These are phyloP conservation scores for Eledona agricola DNA, from an alignment of 2,888 invertebrate genomes.

Conservation along the genomic window DNA sequence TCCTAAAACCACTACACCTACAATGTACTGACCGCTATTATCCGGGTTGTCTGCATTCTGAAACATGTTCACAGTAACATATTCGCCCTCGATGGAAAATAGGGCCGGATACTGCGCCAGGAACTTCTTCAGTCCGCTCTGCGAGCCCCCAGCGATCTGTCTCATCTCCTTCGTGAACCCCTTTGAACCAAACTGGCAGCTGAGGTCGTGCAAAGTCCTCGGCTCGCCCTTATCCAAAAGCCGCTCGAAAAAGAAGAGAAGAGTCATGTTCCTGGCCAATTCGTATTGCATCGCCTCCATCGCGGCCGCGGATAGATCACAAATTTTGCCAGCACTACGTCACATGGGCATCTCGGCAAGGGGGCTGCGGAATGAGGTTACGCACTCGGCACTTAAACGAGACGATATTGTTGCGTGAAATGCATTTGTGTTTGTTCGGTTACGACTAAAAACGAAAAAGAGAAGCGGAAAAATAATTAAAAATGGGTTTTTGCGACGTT, in stretches of 20 bases:
- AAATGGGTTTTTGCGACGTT: conserved; percentile 46
- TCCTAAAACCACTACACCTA: neutral
- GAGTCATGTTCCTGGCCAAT: conserved; percentile 91
- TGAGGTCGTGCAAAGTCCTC: conserved; percentile 95
- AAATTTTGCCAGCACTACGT: neutral
- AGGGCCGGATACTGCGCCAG: conserved; percentile 95
- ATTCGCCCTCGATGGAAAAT: conserved; percentile 94
- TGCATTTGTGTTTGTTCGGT: conserved; percentile 2
- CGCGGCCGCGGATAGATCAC: conserved; percentile 7
- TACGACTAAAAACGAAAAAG: conserved; percentile 39
- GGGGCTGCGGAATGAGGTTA: conserved; percentile 7
- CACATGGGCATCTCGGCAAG: neutral
- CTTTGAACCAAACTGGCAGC: conserved; percentile 99
- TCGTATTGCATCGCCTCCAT: conserved; percentile 97
- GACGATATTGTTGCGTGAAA: conserved; percentile 5
- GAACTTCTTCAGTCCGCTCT: conserved; percentile 96
- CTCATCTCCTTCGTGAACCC: conserved; percentile 99
- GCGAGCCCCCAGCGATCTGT: conserved; percentile 93
- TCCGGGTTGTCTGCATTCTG: conserved; percentile 72
- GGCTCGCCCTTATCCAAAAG: conserved; percentile 96
- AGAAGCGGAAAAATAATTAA: conserved; percentile 41
- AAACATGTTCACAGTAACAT: conserved; percentile 85
- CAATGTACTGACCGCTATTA: conserved; percentile 58
- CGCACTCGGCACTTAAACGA: conserved; percentile 12
- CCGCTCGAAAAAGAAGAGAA: conserved; percentile 98